Conservation (phyloP, 2,797 vertebrate genomes). For the Hafferia zeledoni region DNA sequence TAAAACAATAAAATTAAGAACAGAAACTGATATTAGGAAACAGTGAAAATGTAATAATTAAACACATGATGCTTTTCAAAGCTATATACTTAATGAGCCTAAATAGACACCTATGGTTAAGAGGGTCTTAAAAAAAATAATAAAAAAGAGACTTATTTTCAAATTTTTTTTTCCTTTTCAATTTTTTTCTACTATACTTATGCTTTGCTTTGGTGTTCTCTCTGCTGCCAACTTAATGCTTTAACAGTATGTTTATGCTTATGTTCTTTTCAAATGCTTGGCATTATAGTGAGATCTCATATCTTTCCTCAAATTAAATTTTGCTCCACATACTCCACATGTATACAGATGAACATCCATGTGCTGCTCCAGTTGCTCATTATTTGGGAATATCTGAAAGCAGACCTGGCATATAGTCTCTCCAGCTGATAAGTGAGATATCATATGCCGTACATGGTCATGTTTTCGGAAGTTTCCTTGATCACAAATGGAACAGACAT, state of each 20-base stretch:
- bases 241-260: conserved; percentile 68
- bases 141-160: conserved; percentile 59
- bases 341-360: conserved; percentile 99
- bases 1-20: conserved; percentile 78
- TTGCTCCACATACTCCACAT: conserved; percentile 96
- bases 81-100: conserved; percentile 78
- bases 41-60: conserved; percentile 79
- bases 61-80: conserved; percentile 76
- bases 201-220: conserved; percentile 81
- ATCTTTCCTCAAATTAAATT: conserved; percentile 98
- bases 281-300: conserved; percentile 98
- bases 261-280: conserved; percentile 90
- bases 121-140: conserved; percentile 71
- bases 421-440: conserved; percentile 94
- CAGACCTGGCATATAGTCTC: conserved; percentile 99
- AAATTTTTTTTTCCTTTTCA: conserved; percentile 36
- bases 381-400: conserved; percentile 96
- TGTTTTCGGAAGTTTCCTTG: conserved; percentile 99
- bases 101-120: conserved; percentile 75
- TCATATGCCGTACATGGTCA: conserved; percentile 98
- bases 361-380: conserved; percentile 94
- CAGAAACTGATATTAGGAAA: conserved; percentile 78
- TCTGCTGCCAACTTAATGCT: conserved; percentile 73
- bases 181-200: conserved; percentile 72
- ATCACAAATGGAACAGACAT: conserved; percentile 96